Percentiles rank a stretch among this genome's conserved stretches.
phyloP scores from a whole-genome alignment of 2,888 invertebrate species.

The Calameuta filiformis region DNA sequence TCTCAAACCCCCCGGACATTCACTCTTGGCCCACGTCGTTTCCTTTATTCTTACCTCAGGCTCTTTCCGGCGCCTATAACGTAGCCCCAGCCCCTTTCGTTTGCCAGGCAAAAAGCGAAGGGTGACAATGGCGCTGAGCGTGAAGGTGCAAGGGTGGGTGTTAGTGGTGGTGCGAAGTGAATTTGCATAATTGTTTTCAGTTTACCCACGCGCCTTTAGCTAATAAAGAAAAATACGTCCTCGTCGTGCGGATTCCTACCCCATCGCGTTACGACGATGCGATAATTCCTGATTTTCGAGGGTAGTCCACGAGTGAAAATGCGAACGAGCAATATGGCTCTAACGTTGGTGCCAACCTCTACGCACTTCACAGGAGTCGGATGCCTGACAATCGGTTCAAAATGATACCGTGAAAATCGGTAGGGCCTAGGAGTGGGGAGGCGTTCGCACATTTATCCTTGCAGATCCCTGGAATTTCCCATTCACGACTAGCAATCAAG shows the following conservation, averaged over 20 bases:
- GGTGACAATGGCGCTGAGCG: background rate
- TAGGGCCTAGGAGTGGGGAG: too few relatives aligned
- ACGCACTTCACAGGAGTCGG: background rate
- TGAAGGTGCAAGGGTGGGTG: background rate
- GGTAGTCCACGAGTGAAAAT: background rate
- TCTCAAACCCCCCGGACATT: background rate
- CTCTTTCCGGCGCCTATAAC: background rate
- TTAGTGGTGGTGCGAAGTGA: constrained; percentile 26
- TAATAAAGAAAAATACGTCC: constrained; percentile 58
- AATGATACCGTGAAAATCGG: background rate
- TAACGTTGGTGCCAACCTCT: background rate
- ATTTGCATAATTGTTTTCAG: constrained; percentile 60
- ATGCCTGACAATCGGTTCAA: background rate
- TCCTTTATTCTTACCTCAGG: background rate
- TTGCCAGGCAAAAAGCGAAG: background rate
- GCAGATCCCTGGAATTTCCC: background rate
- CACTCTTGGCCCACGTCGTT: background rate
- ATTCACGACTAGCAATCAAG: background rate
- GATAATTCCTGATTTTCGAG: constrained; percentile 31
- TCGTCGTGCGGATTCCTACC: constrained; percentile 19
- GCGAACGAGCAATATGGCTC: background rate
- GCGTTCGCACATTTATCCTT: background rate
- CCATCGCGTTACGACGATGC: constrained; percentile 20
- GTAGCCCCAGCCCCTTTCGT: background rate
- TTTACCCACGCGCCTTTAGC: constrained; percentile 41